phyloP scores from a whole-genome alignment of 2,888 invertebrate species.

The Portevinia maculata region DNA sequence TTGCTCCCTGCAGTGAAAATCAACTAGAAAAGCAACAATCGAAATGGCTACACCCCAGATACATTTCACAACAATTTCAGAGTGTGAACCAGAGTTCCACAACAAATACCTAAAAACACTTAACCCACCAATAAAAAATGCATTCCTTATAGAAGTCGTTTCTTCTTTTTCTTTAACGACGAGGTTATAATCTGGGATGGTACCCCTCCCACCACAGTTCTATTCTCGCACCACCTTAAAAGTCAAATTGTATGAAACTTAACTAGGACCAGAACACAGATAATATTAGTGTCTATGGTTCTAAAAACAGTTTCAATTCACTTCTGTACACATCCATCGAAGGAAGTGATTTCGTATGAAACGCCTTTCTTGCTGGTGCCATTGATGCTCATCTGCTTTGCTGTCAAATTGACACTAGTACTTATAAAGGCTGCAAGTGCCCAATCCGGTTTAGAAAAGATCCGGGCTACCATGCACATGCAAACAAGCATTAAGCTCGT shows the following conservation, averaged over 20 bases:
- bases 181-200: too few species aligned
- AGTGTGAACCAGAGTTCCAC: too few species aligned
- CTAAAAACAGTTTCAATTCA: slow-evolving; percentile 56
- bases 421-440: slow-evolving; percentile 46
- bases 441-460: slow-evolving; percentile 1
- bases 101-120: too few species aligned
- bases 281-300: slow-evolving; percentile 33
- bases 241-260: slow-evolving; percentile 45
- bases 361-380: slow-evolving; percentile 13
- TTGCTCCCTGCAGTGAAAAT: too few species aligned
- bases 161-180: too few species aligned
- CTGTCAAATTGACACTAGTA: slow-evolving; percentile 60
- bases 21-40: too few species aligned
- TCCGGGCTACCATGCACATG: not conserved
- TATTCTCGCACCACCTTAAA: slow-evolving; percentile 4
- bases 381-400: slow-evolving; percentile 40
- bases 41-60: too few species aligned
- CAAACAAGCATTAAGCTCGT: slow-evolving; percentile 3
- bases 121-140: too few species aligned
- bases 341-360: slow-evolving; percentile 4
- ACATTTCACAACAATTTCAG: too few species aligned
- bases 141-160: too few species aligned
- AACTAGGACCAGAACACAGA: slow-evolving; percentile 28
- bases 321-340: slow-evolving; percentile 7
- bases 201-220: not conserved